Conservation (phyloP, 2,888 invertebrate species). For the Ophion ellenae region DNA sequence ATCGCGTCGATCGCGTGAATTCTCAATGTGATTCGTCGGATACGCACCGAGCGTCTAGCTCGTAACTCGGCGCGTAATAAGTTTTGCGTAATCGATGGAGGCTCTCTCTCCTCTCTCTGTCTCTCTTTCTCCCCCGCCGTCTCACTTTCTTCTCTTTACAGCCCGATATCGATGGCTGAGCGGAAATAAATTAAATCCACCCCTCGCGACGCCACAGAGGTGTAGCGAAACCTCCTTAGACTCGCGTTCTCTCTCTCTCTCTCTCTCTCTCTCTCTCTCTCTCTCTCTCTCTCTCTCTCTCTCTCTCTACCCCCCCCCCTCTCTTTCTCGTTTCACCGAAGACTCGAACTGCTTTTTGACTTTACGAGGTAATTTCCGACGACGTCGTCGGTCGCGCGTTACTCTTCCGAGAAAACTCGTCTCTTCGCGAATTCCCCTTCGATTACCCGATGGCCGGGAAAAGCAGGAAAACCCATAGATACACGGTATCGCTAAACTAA, state of each 20-base stretch:
- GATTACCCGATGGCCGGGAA: slow-evolving; percentile 38
- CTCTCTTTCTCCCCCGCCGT: slow-evolving; percentile 18
- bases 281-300: slow-evolving; percentile 14
- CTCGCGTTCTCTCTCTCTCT: slow-evolving; percentile 19
- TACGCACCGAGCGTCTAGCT: slow-evolving; percentile 26
- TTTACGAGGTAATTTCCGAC: slow-evolving; percentile 70
- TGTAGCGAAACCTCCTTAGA: slow-evolving; percentile 45
- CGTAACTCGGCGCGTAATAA: slow-evolving; percentile 73
- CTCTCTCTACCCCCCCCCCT: slow-evolving; percentile 4
- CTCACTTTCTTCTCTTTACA: slow-evolving; percentile 52
- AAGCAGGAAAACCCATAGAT: not conserved
- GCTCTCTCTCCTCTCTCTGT: slow-evolving; percentile 6
- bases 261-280: slow-evolving; percentile 4
- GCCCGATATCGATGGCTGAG: slow-evolving; percentile 66
- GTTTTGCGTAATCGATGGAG: slow-evolving; percentile 75
- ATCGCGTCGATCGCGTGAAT: slow-evolving; percentile 59
- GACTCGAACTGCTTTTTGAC: slow-evolving; percentile 63
- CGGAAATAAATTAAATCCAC: slow-evolving; percentile 74
- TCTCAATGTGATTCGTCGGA: slow-evolving; percentile 49
- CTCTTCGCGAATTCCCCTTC: slow-evolving; percentile 46
- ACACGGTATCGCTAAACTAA: not conserved
- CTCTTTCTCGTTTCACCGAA: slow-evolving; percentile 16
- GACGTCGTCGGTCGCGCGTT: slow-evolving; percentile 65
- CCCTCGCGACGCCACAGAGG: slow-evolving; percentile 44
- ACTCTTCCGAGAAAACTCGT: slow-evolving; percentile 53